phyloP scores from a whole-genome alignment of 2,888 invertebrate genomes.

The Perdita meconis region DNA sequence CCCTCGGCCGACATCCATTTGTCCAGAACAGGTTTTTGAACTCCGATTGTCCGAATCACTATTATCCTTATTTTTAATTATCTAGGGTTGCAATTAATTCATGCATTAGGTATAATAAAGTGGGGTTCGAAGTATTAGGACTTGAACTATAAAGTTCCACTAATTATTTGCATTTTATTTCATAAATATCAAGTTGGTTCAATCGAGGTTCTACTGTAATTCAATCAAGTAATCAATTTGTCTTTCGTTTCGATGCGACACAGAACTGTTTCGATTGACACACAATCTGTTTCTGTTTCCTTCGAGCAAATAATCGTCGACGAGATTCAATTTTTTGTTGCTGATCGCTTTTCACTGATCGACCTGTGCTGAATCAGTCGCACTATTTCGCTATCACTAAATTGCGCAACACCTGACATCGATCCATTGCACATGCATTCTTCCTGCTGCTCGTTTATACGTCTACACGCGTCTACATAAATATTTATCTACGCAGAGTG shows the following conservation, averaged over 20 bases:
- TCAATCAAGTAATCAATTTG: conserved; percentile 51
- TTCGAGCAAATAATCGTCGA: conserved; percentile 51
- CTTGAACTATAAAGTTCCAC: too few relatives aligned
- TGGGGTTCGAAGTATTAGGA: too few relatives aligned
- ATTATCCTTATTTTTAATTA: too few relatives aligned
- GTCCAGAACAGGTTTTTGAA: conserved; percentile 39
- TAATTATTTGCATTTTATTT: too few relatives aligned
- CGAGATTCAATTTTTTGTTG: conserved; percentile 53
- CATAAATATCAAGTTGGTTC: too few relatives aligned
- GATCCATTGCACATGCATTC: neutral
- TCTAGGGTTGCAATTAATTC: too few relatives aligned
- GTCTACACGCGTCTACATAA: neutral
- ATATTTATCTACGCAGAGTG: neutral
- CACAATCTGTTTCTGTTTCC: conserved; percentile 49
- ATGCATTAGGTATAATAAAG: too few relatives aligned
- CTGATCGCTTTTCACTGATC: conserved; percentile 6
- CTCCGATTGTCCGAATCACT: too few relatives aligned
- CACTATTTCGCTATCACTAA: neutral
- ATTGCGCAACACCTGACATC: neutral
- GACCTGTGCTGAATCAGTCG: neutral
- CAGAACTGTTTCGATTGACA: conserved; percentile 50
- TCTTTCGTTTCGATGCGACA: conserved; percentile 43
- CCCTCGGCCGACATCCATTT: conserved; percentile 29
- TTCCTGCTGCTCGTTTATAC: neutral
- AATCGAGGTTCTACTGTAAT: too few relatives aligned